These are phyloP conservation scores for Gari tellinella DNA, from an alignment of 2,888 invertebrate genomes.

Conservation along the genomic window DNA sequence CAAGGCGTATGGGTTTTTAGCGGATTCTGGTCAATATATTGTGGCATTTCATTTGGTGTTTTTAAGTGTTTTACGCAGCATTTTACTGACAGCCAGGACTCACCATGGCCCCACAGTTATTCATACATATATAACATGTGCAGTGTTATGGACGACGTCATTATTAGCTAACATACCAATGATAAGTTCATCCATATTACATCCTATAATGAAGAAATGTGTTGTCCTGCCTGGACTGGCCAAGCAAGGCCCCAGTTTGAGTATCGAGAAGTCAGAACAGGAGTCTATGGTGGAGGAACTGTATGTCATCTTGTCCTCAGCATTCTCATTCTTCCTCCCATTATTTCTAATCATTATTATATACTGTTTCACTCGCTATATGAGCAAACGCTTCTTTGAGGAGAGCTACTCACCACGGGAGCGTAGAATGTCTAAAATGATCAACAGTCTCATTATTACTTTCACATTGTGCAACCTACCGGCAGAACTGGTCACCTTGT, in stretches of 20 bases:
- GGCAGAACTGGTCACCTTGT: conserved; percentile 64
- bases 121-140: conserved; percentile 66
- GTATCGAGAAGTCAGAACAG: neutral
- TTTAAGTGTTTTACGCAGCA: conserved; percentile 72
- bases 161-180: conserved; percentile 71
- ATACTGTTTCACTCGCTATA: conserved; percentile 70
- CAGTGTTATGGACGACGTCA: conserved; percentile 67
- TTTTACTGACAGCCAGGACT: conserved; percentile 71
- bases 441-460: conserved; percentile 67
- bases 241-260: conserved; percentile 6
- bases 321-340: conserved; percentile 74
- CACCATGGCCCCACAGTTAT: conserved; percentile 63
- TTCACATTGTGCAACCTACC: conserved; percentile 74
- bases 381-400: conserved; percentile 74
- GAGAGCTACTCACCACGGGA: conserved; percentile 76
- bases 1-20: conserved; percentile 62
- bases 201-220: conserved; percentile 38
- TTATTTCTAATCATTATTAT: conserved; percentile 66
- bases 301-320: conserved; percentile 50
- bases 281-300: conserved; percentile 49
- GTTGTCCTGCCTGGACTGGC: conserved; percentile 29
- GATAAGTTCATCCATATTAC: conserved; percentile 45
- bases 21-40: conserved; percentile 64
- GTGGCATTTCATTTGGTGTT: conserved; percentile 75
- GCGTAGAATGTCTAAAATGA: conserved; percentile 72